phyloP scores from a whole-genome alignment of 2,113 vertebrate genomes.

The Osmerus eperlanus region DNA sequence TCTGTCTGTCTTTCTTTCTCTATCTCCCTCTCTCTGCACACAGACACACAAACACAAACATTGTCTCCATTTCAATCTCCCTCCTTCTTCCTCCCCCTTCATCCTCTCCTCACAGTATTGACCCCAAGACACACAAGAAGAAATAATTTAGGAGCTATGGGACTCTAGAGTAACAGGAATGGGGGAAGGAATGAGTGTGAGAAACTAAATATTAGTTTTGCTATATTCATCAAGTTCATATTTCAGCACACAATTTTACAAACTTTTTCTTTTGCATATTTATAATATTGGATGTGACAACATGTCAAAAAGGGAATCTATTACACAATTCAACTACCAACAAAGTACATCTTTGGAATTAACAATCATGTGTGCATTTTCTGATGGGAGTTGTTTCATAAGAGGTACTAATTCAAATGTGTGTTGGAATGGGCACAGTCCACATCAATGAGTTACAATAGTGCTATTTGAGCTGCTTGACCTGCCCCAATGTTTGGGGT shows the following conservation, averaged over 20 bases:
- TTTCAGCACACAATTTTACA: neutral
- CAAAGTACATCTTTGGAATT: neutral
- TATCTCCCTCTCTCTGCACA: neutral
- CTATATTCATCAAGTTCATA: neutral
- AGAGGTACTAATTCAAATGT: neutral
- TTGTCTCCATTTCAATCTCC: neutral
- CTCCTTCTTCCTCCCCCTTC: neutral
- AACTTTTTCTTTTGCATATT: neutral
- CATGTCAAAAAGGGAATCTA: neutral
- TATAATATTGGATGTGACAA: neutral
- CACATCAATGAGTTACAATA: conserved; percentile 30
- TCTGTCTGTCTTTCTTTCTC: neutral
- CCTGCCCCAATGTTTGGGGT: conserved; percentile 35
- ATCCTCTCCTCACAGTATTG: conserved; percentile 38
- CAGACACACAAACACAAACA: too few relatives aligned
- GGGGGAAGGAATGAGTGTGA: neutral
- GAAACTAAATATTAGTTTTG: neutral
- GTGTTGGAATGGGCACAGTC: conserved; percentile 40
- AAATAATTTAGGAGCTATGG: conserved; percentile 39
- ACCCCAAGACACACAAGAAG: conserved; percentile 45
- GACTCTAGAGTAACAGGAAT: conserved; percentile 48
- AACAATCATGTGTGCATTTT: neutral
- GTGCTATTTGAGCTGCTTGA: conserved; percentile 49
- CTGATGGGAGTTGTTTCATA: conserved; percentile 2
- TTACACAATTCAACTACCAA: neutral